A percentile compares a stretch with the other conserved stretches of the same genome.
Conservation (phyloP, 1,140 invertebrate species). For the Lutraria rhynchaena region DNA sequence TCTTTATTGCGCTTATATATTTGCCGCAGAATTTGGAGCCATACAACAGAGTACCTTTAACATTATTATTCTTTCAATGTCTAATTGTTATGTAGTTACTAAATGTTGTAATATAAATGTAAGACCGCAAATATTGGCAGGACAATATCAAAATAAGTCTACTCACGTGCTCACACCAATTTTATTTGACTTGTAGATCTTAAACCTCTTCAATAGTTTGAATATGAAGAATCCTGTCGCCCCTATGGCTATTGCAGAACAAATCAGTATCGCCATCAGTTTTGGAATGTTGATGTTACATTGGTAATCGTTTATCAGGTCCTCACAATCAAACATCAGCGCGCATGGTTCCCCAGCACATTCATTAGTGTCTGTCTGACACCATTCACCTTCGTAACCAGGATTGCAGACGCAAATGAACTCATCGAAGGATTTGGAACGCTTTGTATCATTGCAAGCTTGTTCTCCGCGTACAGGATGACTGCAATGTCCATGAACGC, state of each 20-base stretch:
- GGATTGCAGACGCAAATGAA: slow-evolving; percentile 47
- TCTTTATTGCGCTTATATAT: no score
- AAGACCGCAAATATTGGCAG: no score
- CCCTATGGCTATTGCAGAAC: slow-evolving; percentile 71
- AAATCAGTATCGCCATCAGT: slow-evolving; percentile 41
- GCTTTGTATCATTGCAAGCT: slow-evolving; percentile 20
- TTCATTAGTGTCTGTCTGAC: slow-evolving; percentile 43
- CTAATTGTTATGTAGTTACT: no score
- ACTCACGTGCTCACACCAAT: neutral
- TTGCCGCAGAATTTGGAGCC: no score
- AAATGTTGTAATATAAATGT: no score
- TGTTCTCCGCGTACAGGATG: neutral
- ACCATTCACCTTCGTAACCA: slow-evolving; percentile 57
- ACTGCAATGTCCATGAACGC: slow-evolving; percentile 52
- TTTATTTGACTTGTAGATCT: neutral
- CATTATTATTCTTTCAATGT: no score
- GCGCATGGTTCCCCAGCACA: slow-evolving; percentile 26
- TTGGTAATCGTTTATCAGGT: slow-evolving; percentile 34
- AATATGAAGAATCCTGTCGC: neutral
- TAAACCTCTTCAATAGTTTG: neutral
- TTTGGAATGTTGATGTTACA: slow-evolving; percentile 52
- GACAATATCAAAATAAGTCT: no score
- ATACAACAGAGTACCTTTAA: no score
- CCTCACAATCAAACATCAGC: slow-evolving; percentile 40
- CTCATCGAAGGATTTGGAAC: slow-evolving; percentile 35